Conservation (phyloP, 2,113 vertebrate species). For the Rhinoderma darwinii region DNA sequence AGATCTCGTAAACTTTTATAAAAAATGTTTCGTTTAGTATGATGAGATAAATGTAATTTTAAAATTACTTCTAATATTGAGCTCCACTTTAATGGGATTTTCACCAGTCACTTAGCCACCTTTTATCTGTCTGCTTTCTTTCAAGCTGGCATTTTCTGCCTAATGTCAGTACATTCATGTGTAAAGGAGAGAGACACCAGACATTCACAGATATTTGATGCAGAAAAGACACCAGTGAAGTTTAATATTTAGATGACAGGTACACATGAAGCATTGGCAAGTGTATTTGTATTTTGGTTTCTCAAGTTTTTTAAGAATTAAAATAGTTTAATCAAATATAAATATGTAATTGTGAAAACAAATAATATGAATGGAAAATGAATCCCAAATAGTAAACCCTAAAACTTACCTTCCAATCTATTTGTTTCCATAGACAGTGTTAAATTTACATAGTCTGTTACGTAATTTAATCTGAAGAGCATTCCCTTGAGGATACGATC, state of each 20-base stretch:
- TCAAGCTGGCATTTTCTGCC: constrained; percentile 14
- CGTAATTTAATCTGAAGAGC: too few relatives aligned
- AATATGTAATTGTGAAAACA: too few relatives aligned
- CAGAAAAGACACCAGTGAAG: neutral
- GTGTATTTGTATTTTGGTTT: neutral
- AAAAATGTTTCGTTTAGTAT: constrained; percentile 17
- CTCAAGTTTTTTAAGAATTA: too few relatives aligned
- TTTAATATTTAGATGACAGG: constrained; percentile 1
- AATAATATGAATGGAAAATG: too few relatives aligned
- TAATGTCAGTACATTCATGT: constrained; percentile 8
- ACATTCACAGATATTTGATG: neutral
- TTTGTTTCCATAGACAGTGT: too few relatives aligned
- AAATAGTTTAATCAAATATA: too few relatives aligned
- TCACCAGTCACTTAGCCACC: neutral
- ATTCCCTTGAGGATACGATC: too few relatives aligned
- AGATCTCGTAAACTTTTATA: neutral
- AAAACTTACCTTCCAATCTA: too few relatives aligned
- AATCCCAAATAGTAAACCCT: too few relatives aligned
- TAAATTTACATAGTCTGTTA: too few relatives aligned
- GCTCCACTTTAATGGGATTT: constrained; percentile 3
- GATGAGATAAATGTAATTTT: constrained; percentile 19
- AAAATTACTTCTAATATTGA: neutral
- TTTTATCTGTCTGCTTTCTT: neutral
- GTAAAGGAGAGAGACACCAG: neutral
- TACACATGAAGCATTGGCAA: neutral